phyloP scores from a whole-genome alignment of 1,140 invertebrate species.

The Medauroidea extradentata region DNA sequence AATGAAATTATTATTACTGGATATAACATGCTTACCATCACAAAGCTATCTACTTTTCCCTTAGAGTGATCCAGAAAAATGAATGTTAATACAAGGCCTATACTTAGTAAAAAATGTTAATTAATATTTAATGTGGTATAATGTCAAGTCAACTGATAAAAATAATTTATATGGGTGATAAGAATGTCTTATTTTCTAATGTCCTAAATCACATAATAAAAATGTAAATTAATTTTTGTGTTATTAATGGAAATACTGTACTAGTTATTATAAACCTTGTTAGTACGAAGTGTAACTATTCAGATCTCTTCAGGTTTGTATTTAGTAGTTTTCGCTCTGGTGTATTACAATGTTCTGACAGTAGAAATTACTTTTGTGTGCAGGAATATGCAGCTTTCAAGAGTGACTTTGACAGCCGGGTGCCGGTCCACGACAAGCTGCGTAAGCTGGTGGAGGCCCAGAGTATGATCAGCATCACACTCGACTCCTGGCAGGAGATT shows the following conservation, averaged over 20 bases:
- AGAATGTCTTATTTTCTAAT: too few species aligned
- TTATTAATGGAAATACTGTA: not conserved
- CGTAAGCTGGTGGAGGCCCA: conserved; percentile 70
- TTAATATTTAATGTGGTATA: too few species aligned
- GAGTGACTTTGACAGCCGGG: conserved; percentile 64
- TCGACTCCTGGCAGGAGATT: conserved; percentile 74
- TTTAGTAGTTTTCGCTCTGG: not conserved
- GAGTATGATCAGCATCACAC: conserved; percentile 70
- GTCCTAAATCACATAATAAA: too few species aligned
- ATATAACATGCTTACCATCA: too few species aligned
- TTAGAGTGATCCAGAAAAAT: too few species aligned
- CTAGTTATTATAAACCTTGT: not conserved
- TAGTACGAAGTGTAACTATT: not conserved
- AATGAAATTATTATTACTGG: too few species aligned
- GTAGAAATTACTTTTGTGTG: conserved; percentile 24
- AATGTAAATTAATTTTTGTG: too few species aligned
- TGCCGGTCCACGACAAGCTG: conserved; percentile 63
- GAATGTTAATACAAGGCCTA: too few species aligned
- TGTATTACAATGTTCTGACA: not conserved
- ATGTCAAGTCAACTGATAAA: too few species aligned
- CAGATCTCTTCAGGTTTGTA: not conserved
- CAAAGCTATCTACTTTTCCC: too few species aligned
- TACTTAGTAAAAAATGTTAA: too few species aligned
- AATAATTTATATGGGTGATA: too few species aligned
- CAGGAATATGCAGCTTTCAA: conserved; percentile 67